Evolutionary conservation across 2,113 vertebrate genomes (phyloP).

Genomic region (Centrocercus urophasianus): DNA sequence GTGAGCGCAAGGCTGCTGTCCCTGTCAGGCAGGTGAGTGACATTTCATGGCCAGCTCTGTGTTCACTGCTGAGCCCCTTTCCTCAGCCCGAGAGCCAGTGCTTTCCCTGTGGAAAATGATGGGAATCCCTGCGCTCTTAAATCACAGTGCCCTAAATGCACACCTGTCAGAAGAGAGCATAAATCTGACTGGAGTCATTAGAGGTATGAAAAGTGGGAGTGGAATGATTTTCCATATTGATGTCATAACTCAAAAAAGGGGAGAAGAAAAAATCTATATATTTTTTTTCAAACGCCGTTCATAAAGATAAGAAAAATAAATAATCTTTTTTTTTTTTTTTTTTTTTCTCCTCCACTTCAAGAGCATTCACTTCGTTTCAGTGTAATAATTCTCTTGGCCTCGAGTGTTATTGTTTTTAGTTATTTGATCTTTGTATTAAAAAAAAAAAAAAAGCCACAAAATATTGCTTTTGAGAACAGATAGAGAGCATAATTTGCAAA

Average conservation of each 20-base stretch:
- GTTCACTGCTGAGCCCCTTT: too few relatives aligned
- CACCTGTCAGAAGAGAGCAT: too few relatives aligned
- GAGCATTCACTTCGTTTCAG: not conserved
- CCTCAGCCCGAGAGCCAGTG: not conserved
- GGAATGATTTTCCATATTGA: not conserved
- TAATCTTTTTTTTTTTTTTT: too few relatives aligned
- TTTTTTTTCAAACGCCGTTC: not conserved
- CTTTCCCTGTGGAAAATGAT: not conserved
- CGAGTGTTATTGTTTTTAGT: not conserved
- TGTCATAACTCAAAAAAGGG: not conserved
- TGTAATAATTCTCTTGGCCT: not conserved
- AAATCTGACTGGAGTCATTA: not conserved
- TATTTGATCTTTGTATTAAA: not conserved
- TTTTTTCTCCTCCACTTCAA: not conserved
- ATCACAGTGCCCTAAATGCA: rapidly evolving
- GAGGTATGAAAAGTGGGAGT: not conserved
- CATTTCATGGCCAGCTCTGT: not conserved
- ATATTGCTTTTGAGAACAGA: not conserved
- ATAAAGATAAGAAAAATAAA: not conserved
- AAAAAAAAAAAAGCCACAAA: not conserved
- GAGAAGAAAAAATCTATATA: not conserved
- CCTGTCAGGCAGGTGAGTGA: not conserved
- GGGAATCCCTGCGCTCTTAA: not conserved
- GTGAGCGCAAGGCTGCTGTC: rapidly evolving
- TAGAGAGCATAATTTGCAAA: not conserved